Conservation (phyloP, 2,888 invertebrate species). For the Lamproptera curius region DNA sequence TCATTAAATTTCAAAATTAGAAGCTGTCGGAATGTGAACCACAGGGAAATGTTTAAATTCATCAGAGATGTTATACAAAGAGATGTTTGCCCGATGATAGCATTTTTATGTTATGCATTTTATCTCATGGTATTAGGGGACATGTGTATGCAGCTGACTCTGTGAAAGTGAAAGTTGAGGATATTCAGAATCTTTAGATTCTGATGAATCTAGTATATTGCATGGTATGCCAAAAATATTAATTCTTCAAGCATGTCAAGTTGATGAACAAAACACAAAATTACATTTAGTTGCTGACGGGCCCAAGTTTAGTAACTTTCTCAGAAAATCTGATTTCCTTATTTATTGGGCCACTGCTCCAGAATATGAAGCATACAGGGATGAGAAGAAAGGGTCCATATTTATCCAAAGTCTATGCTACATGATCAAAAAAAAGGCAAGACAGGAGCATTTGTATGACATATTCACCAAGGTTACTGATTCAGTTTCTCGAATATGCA, state of each 20-base stretch:
- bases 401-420: slow-evolving; percentile 61
- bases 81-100: slow-evolving; percentile 50
- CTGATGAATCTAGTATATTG: slow-evolving; percentile 44
- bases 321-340: slow-evolving; percentile 56
- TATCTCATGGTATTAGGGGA: slow-evolving; percentile 65
- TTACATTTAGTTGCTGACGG: slow-evolving; percentile 48
- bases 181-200: slow-evolving; percentile 59
- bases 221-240: slow-evolving; percentile 58
- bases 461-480: slow-evolving; percentile 59
- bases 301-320: slow-evolving; percentile 34
- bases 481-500: slow-evolving; percentile 43
- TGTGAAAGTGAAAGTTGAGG: slow-evolving; percentile 57
- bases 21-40: slow-evolving; percentile 45
- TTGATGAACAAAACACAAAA: slow-evolving; percentile 35
- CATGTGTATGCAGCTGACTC: slow-evolving; percentile 65
- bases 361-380: slow-evolving; percentile 59
- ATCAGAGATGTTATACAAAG: slow-evolving; percentile 47
- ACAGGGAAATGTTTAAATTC: slow-evolving; percentile 45
- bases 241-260: slow-evolving; percentile 66
- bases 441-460: slow-evolving; percentile 50
- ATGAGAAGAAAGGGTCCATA: slow-evolving; percentile 51
- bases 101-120: slow-evolving; percentile 62
- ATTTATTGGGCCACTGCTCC: slow-evolving; percentile 68
- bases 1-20: slow-evolving; percentile 55
- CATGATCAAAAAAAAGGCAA: slow-evolving; percentile 38